These are phyloP conservation scores for Eptesicus fuscus DNA, from an alignment of 2,113 vertebrate genomes.

Conservation along the genomic window DNA sequence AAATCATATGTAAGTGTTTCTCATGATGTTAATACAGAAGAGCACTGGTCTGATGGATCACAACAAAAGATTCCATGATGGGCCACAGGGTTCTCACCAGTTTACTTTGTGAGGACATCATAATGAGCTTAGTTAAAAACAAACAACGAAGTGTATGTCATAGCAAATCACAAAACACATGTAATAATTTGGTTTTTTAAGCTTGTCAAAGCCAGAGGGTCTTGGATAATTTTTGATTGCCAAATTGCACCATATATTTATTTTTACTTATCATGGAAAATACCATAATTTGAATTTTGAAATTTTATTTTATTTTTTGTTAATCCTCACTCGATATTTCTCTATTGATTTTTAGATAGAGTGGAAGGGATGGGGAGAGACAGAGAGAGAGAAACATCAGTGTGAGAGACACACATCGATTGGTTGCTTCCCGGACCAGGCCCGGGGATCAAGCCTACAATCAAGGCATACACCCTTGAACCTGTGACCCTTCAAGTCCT, in stretches of 20 bases:
- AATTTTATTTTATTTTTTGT: not conserved
- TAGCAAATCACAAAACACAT: not conserved
- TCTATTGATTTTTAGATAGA: no score
- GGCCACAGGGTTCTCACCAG: not conserved
- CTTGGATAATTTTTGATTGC: not conserved
- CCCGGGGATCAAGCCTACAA: no score
- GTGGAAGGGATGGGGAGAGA: no score
- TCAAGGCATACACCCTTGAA: no score
- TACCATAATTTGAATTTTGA: not conserved
- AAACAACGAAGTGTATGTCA: not conserved
- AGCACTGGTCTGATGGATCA: not conserved
- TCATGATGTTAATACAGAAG: not conserved
- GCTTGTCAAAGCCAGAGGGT: not conserved
- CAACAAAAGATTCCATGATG: not conserved
- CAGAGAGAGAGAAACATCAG: no score
- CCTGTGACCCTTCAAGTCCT: no score
- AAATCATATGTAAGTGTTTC: not conserved
- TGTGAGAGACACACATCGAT: no score
- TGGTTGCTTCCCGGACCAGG: no score
- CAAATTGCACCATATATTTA: not conserved
- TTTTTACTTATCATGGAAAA: not conserved
- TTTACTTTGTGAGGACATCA: not conserved
- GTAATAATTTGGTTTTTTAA: not conserved
- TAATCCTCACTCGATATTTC: no score
- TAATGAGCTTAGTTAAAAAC: slow-evolving; percentile 29